A percentile compares a stretch with the other conserved stretches of the same genome.
Conservation (phyloP, 1,140 invertebrate species). For the Lepidostoma basale region DNA sequence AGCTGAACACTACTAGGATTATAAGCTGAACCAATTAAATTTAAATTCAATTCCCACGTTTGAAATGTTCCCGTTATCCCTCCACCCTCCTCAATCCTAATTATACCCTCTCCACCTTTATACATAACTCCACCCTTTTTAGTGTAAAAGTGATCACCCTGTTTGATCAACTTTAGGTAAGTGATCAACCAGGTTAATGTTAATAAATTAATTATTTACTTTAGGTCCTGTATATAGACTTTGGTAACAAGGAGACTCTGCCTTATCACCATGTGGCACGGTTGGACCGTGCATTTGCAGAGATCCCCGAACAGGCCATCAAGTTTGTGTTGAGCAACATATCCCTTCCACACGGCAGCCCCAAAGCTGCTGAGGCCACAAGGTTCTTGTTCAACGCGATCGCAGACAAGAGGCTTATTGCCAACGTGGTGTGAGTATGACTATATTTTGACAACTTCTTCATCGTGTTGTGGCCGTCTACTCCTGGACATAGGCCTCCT, state of each 20-base stretch:
- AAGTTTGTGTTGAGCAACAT: constrained; percentile 3
- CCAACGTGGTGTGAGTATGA: constrained; percentile 3
- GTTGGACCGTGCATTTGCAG: not conserved
- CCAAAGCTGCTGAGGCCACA: not conserved
- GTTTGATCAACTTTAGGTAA: no score
- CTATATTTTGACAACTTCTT: not conserved
- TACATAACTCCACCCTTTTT: no score
- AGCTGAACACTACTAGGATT: no score
- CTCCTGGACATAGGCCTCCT: no score
- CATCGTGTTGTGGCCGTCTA: not conserved
- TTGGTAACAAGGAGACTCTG: not conserved
- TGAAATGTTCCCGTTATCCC: no score
- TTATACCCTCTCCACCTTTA: no score
- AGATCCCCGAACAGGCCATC: constrained; percentile 5
- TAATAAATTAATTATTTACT: no score
- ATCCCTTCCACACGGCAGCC: not conserved
- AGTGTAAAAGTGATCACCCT: no score
- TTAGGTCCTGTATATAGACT: constrained; percentile 10
- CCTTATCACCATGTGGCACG: not conserved
- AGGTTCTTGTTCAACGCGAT: not conserved
- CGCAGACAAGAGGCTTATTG: not conserved
- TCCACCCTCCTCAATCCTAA: no score
- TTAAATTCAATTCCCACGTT: no score
- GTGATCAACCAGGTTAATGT: no score
- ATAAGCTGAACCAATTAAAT: no score